Conservation (phyloP, 2,113 vertebrate species). For the Psittacula cyanocephala region DNA sequence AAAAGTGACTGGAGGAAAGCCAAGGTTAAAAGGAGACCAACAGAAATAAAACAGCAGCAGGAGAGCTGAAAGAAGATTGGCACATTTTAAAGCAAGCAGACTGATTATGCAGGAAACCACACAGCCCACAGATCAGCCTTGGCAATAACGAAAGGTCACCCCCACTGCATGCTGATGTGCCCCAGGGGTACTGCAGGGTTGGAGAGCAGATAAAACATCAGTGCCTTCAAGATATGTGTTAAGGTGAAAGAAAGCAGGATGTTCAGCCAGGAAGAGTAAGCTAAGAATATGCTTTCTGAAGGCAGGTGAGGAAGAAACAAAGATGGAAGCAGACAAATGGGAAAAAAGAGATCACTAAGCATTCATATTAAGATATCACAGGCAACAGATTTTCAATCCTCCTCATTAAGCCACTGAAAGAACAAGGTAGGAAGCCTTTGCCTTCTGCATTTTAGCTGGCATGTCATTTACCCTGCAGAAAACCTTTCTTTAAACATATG, state of each 20-base stretch:
- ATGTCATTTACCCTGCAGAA: not conserved
- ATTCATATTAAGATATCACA: not conserved
- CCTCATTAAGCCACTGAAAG: not conserved
- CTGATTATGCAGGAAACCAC: not conserved
- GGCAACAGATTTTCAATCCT: not conserved
- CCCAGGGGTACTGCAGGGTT: not conserved
- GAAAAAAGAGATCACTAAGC: not conserved
- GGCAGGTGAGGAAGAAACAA: not conserved
- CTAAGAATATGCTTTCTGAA: not conserved
- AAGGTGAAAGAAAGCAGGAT: not conserved
- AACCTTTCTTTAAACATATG: not conserved
- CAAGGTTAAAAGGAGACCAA: constrained; percentile 52
- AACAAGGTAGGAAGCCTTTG: not conserved
- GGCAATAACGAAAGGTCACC: constrained; percentile 4
- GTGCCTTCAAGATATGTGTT: not conserved
- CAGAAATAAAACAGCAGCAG: constrained; percentile 21
- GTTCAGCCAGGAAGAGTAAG: not conserved
- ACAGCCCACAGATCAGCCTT: not conserved
- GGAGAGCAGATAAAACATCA: not conserved
- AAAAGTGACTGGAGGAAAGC: not conserved
- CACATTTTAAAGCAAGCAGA: constrained; percentile 8
- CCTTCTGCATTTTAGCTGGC: not conserved
- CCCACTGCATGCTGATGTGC: not conserved
- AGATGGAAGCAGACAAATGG: not conserved
- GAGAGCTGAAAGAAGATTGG: not conserved